These are phyloP conservation scores for Dipodomys spectabilis DNA, from an alignment of 2,113 vertebrate species.

Conservation along the genomic window DNA sequence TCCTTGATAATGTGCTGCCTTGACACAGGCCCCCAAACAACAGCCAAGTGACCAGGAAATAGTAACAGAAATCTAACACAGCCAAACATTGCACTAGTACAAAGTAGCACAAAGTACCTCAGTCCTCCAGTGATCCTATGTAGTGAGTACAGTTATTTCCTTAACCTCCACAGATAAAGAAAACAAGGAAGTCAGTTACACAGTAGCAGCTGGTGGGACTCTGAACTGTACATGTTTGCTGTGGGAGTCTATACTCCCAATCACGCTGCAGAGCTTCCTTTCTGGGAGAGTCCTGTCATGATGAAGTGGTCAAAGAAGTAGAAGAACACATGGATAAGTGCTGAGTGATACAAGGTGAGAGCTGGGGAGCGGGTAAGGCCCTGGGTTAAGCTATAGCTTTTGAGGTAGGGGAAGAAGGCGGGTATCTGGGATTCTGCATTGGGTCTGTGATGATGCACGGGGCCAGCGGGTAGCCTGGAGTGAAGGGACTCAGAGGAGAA, in stretches of 20 bases:
- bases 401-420: background rate
- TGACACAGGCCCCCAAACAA: background rate
- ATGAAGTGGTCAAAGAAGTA: background rate
- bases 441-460: background rate
- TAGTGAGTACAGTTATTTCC: background rate
- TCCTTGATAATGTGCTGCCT: background rate
- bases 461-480: background rate
- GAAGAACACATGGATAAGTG: background rate
- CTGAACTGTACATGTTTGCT: background rate
- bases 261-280: background rate
- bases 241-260: background rate
- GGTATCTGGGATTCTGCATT: background rate
- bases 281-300: background rate
- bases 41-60: background rate
- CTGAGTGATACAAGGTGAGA: background rate
- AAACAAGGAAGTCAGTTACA: constrained; percentile 1
- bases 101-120: background rate
- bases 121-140: background rate
- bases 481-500: background rate
- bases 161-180: background rate
- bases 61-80: background rate
- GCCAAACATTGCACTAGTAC: background rate
- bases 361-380: background rate
- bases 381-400: background rate
- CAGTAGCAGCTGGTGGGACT: background rate